Conservation (phyloP, 2,113 vertebrate genomes). For the Sinocyclocheilus rhinocerous region DNA sequence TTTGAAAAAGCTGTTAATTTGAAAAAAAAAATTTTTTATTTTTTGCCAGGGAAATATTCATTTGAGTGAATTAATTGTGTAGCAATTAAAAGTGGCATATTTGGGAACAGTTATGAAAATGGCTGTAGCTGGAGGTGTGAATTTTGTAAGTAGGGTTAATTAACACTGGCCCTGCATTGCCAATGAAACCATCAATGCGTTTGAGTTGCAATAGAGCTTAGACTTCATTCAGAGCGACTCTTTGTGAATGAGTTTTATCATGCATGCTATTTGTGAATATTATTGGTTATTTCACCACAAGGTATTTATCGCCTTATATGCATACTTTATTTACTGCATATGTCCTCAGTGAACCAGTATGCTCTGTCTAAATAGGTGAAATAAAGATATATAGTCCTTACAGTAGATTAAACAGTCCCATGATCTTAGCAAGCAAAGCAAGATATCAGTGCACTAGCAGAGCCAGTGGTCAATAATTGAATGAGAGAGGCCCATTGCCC, state of each 20-base stretch:
- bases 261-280: not conserved
- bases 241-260: not conserved
- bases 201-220: slow-evolving; percentile 41
- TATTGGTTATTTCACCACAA: not conserved
- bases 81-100: slow-evolving; percentile 76
- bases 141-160: slow-evolving; percentile 64
- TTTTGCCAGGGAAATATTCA: slow-evolving; percentile 67
- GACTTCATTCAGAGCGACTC: slow-evolving; percentile 38
- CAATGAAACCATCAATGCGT: slow-evolving; percentile 53
- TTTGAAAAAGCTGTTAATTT: slow-evolving; percentile 71
- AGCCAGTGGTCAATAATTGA: slow-evolving; percentile 77
- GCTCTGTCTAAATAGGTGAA: not conserved
- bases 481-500: slow-evolving; percentile 76
- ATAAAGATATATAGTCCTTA: slow-evolving; percentile 30
- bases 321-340: slow-evolving; percentile 15
- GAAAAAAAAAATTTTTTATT: slow-evolving; percentile 60
- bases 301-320: not conserved
- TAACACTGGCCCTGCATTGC: slow-evolving; percentile 54
- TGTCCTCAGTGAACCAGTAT: slow-evolving; percentile 2
- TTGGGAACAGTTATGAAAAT: slow-evolving; percentile 77
- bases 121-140: slow-evolving; percentile 74
- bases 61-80: slow-evolving; percentile 72
- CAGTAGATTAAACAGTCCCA: slow-evolving; percentile 37
- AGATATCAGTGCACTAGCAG: slow-evolving; percentile 68
- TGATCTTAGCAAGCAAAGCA: slow-evolving; percentile 45